Conservation (phyloP, 2,888 invertebrate genomes). For the Megastigmus dorsalis region DNA sequence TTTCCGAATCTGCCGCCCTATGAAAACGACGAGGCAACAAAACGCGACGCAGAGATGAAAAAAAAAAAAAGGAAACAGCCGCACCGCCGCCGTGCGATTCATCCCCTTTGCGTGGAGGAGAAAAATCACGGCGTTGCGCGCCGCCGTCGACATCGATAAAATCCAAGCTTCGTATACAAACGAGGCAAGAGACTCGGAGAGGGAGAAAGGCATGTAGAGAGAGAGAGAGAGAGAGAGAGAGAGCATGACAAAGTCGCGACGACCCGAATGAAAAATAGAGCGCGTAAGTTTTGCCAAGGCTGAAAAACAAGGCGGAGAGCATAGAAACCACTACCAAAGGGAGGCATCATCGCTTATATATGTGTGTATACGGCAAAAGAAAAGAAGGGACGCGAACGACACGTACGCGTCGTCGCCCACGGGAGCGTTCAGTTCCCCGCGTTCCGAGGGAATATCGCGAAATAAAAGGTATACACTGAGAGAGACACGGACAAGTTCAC, state of each 20-base stretch:
- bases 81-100: constrained; percentile 38
- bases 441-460: too few species aligned
- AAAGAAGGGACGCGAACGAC: too few species aligned
- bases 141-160: constrained; percentile 35
- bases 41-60: not conserved
- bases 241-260: constrained; percentile 19
- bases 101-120: constrained; percentile 9
- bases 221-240: not conserved
- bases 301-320: not conserved
- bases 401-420: not conserved
- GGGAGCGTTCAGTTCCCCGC: too few species aligned
- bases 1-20: constrained; percentile 23
- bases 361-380: constrained; percentile 31
- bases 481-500: constrained; percentile 56
- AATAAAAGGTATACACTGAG: too few species aligned
- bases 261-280: constrained; percentile 35
- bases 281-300: constrained; percentile 24
- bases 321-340: too few species aligned
- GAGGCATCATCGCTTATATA: too few species aligned
- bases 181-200: too few species aligned
- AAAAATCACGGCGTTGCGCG: constrained; percentile 38
- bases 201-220: not conserved
- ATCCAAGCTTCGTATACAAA: too few species aligned
- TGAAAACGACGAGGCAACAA: not conserved
- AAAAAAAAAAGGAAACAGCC: constrained; percentile 19